A percentile compares a stretch with the other conserved stretches of the same genome.
Evolutionary conservation across 2,113 vertebrate genomes (phyloP).

Genomic region (Mormyrus lacerda): DNA sequence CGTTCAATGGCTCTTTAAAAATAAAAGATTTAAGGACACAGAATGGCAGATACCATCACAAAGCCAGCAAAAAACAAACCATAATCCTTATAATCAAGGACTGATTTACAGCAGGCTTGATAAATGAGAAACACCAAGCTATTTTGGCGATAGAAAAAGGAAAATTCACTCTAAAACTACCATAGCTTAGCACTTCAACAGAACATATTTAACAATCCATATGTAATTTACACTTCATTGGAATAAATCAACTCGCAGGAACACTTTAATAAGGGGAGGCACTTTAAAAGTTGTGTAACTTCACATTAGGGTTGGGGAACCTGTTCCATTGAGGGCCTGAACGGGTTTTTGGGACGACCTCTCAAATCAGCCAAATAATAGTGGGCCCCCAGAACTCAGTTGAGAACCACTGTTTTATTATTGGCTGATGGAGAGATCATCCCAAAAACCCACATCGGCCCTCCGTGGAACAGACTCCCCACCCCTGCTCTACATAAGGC

Average conservation of each 20-base stretch:
- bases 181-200: not conserved
- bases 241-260: not conserved
- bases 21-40: not conserved
- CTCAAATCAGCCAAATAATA: too few species aligned
- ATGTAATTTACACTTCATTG: not conserved
- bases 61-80: not conserved
- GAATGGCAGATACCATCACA: not conserved
- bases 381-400: too few species aligned
- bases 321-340: too few species aligned
- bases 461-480: too few species aligned
- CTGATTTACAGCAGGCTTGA: not conserved
- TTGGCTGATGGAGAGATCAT: too few species aligned
- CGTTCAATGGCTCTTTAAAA: not conserved
- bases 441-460: too few species aligned
- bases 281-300: not conserved
- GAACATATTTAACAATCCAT: not conserved
- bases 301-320: not conserved
- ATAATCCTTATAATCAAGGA: not conserved
- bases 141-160: not conserved
- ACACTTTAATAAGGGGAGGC: not conserved
- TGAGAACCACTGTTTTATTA: too few species aligned
- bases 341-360: too few species aligned
- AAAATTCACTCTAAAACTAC: not conserved
- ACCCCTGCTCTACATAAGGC: not conserved
- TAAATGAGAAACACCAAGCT: not conserved